These are phyloP conservation scores for Platyrinchus mystaceus DNA, from an alignment of 2,797 vertebrate genomes.

Conservation along the genomic window DNA sequence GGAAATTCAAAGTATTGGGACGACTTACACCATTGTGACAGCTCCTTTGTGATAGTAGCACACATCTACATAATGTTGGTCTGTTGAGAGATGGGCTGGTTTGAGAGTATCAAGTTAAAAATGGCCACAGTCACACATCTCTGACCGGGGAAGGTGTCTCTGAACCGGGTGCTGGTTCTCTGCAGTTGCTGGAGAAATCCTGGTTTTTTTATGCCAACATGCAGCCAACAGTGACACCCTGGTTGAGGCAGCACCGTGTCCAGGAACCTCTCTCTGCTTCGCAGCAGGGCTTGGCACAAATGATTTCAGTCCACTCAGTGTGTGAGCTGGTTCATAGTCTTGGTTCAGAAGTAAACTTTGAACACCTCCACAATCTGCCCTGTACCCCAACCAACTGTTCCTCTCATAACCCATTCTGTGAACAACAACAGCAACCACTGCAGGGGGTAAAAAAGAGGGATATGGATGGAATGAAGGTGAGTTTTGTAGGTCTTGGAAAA, in stretches of 20 bases:
- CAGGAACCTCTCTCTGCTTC: neutral
- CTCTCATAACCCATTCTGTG: accelerated
- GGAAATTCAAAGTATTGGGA: neutral
- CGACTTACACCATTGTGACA: accelerated
- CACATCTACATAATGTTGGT: neutral
- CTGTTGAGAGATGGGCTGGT: neutral
- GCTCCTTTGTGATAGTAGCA: neutral
- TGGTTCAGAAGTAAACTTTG: neutral
- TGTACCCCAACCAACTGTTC: neutral
- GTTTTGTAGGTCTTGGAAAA: neutral
- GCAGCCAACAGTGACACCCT: neutral
- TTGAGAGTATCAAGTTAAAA: neutral
- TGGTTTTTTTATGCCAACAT: neutral
- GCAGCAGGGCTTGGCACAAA: neutral
- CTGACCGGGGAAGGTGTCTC: neutral
- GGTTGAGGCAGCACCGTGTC: neutral
- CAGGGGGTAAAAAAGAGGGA: neutral
- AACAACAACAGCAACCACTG: neutral
- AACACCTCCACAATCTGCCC: neutral
- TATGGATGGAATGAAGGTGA: neutral
- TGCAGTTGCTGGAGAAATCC: neutral
- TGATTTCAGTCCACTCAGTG: neutral
- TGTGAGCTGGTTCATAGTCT: neutral
- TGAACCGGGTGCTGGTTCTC: neutral
- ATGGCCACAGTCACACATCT: neutral